Percentiles rank a stretch among this genome's conserved stretches.
Evolutionary conservation across 2,888 invertebrate species (phyloP).

Genomic region (Fragum fragum): DNA sequence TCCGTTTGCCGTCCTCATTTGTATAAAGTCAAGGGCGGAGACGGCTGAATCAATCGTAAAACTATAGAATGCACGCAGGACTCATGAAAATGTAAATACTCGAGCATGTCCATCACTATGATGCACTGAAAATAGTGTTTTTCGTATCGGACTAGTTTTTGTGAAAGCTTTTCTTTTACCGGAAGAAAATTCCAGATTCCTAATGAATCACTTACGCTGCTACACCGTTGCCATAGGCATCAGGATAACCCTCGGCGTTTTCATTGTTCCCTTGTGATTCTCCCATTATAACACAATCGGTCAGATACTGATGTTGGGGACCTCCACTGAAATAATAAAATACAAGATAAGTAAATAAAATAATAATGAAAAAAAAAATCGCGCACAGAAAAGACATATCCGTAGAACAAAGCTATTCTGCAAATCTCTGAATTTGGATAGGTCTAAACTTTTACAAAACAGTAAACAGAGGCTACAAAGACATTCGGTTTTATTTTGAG

Average conservation of each 20-base stretch:
- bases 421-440: not conserved
- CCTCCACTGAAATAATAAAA: slow-evolving; percentile 17
- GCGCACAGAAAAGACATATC: too few relatives aligned
- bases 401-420: not conserved
- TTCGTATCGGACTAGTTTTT: too few relatives aligned
- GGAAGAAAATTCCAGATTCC: too few relatives aligned
- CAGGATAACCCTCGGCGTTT: slow-evolving; percentile 27
- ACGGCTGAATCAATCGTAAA: too few relatives aligned
- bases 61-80: too few relatives aligned
- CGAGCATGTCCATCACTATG: too few relatives aligned
- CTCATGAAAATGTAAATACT: too few relatives aligned
- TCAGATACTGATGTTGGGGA: slow-evolving; percentile 31
- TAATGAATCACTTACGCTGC: not conserved
- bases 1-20: too few relatives aligned
- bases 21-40: too few relatives aligned
- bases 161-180: too few relatives aligned
- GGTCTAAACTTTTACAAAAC: too few relatives aligned
- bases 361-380: not conserved
- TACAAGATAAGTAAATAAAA: not conserved
- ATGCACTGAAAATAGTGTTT: too few relatives aligned
- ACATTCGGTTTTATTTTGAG: not conserved
- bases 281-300: slow-evolving; percentile 42
- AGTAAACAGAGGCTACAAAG: not conserved
- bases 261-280: slow-evolving; percentile 31
- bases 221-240: not conserved